phyloP scores from a whole-genome alignment of 2,113 vertebrate genomes.

The Ailurus styani region DNA sequence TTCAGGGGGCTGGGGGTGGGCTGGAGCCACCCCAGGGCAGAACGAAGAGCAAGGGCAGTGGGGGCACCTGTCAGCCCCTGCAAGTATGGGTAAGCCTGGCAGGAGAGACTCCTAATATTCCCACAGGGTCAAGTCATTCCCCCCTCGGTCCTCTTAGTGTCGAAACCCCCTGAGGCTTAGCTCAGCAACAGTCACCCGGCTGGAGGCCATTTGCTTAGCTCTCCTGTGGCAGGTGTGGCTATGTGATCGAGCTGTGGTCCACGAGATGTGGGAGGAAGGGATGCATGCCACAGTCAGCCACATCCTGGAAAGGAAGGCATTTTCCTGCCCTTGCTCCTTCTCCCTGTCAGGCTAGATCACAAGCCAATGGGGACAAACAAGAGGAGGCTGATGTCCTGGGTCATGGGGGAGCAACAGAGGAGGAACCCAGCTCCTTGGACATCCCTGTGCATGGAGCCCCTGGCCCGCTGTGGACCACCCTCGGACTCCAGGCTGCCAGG shows the following conservation, averaged over 20 bases:
- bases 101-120: neutral
- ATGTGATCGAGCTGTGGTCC: neutral
- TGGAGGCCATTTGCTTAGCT: neutral
- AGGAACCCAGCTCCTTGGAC: neutral
- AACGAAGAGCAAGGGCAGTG: accelerated
- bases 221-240: neutral
- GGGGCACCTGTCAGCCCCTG: neutral
- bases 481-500: no score
- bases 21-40: neutral
- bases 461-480: neutral
- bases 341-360: neutral
- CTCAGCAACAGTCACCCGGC: neutral
- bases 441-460: neutral
- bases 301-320: neutral
- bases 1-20: neutral
- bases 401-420: neutral
- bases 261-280: neutral
- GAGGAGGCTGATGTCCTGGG: neutral
- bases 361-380: no score
- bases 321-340: neutral
- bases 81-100: neutral
- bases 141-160: neutral
- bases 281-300: accelerated
- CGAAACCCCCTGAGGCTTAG: accelerated
- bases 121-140: neutral